These are phyloP conservation scores for Drosophila leonis DNA, from an alignment of 2,888 invertebrate species.

Conservation along the genomic window DNA sequence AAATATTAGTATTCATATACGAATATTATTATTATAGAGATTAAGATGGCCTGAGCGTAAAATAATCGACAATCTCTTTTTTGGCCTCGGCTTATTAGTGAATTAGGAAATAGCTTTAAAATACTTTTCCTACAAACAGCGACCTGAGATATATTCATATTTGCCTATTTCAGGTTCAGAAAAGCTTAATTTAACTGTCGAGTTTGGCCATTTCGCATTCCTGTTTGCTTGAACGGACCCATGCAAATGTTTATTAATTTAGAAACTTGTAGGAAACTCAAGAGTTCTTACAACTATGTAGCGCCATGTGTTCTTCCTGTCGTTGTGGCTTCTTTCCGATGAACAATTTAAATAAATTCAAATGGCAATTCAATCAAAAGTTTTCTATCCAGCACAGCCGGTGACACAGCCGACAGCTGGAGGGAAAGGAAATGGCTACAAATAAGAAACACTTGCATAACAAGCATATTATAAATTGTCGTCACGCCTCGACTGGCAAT, in stretches of 20 bases:
- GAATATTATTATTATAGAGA: too few species aligned
- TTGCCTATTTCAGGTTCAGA: too few species aligned
- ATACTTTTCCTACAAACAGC: too few species aligned
- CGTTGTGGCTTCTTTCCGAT: slow-evolving; percentile 8
- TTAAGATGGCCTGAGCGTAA: too few species aligned
- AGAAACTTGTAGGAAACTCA: slow-evolving; percentile 41
- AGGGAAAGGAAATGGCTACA: background rate
- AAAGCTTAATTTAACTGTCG: too few species aligned
- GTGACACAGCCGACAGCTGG: background rate
- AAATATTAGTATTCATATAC: too few species aligned
- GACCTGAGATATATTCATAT: too few species aligned
- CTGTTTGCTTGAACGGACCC: background rate
- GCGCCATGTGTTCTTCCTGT: slow-evolving; percentile 18
- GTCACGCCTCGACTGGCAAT: slow-evolving; percentile 28
- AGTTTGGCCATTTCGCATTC: too few species aligned
- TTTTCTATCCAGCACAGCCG: slow-evolving; percentile 29
- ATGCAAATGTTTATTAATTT: slow-evolving; percentile 67
- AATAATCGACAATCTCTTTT: too few species aligned
- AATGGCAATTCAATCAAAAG: slow-evolving; percentile 62
- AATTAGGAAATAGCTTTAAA: too few species aligned
- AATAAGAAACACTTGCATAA: slow-evolving; percentile 29
- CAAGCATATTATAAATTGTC: slow-evolving; percentile 32
- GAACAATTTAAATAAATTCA: slow-evolving; percentile 45
- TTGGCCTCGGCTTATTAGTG: too few species aligned
- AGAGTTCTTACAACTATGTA: slow-evolving; percentile 21